A percentile compares a stretch with the other conserved stretches of the same genome.
Evolutionary conservation across 2,888 invertebrate genomes (phyloP).

Genomic region (Erynnis tages): DNA sequence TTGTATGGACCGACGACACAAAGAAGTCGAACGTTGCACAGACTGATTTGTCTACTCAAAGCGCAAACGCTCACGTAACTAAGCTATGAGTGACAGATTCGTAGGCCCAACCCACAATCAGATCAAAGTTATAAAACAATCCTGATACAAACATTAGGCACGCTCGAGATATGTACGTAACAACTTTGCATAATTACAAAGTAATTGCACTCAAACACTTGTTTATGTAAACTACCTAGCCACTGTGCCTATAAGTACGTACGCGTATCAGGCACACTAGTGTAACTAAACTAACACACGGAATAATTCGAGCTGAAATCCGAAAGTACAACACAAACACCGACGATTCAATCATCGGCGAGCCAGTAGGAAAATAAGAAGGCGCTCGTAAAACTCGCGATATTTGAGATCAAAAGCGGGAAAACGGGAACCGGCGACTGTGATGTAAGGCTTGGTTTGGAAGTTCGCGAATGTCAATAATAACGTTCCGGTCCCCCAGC

Average conservation of each 20-base stretch:
- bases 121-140: too few species aligned
- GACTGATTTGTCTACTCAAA: too few species aligned
- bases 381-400: slow-evolving; percentile 8
- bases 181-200: too few species aligned
- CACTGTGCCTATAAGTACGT: neutral
- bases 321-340: neutral
- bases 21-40: too few species aligned
- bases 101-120: too few species aligned
- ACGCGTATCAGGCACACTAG: too few species aligned
- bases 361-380: slow-evolving; percentile 15
- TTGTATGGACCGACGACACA: slow-evolving; percentile 54
- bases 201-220: neutral
- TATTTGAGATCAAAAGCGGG: slow-evolving; percentile 20
- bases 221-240: slow-evolving; percentile 10
- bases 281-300: neutral
- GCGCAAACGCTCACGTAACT: too few species aligned
- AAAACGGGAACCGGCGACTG: slow-evolving; percentile 42
- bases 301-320: neutral
- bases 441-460: slow-evolving; percentile 62
- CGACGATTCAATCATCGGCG: slow-evolving; percentile 7
- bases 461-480: slow-evolving; percentile 78
- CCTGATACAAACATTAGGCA: too few species aligned
- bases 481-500: slow-evolving; percentile 73
- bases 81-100: too few species aligned
- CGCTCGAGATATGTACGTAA: neutral